Evolutionary conservation across 2,797 vertebrate genomes (phyloP), one percentile per base, ranked within the genome.

Genomic region (Ara ararauna): DNA sequence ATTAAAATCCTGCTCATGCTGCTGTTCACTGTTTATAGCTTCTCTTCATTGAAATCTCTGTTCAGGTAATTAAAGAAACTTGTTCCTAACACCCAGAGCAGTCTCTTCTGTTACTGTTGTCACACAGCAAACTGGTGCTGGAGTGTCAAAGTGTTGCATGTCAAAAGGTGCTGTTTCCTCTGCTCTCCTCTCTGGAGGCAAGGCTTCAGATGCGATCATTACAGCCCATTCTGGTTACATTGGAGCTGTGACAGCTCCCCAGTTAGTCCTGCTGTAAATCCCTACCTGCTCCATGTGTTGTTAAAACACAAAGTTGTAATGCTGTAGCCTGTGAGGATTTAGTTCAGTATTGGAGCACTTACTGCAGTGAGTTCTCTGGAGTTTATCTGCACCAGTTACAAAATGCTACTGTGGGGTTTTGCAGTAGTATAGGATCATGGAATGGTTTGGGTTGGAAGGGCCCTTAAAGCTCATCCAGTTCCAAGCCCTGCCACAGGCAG

Each of bases 1-100:
- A 97, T 99, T 97, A 99, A 99, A 98, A 98, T 99, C 54, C 80
- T 98, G 45, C 98, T 99, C 84, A 99, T 99, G 99, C 88, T 99
- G 95, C 93, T 99, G 23, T 99, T 99, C 60, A 98, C 98, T 13
- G 82, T 99, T 65, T 99, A 98, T 94, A 99, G 99, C 81, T 98
- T 99, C 97, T 97, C 97, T 7, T 98, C 99, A 1, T 90, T 99
- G 97, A 98, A 97, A 75, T 98, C 96, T 65, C 97, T 99, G 0
- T 98, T 99, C 98, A 98, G 98, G 99, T 99, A 97, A 98, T 96
- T 36, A 56, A 86, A 85, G 30, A 83, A 75, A 36, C 10, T 27
- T 56, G 7, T 65, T 80, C 29, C 40, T 27, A 19, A 1, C 18
- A 26, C 44, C 17, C 13, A 34, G 50, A 85, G 6, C 4, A 3